Percentiles rank a stretch among this genome's conserved stretches.
These are phyloP conservation scores for Pardosa pseudoannulata DNA, from an alignment of 2,888 invertebrate genomes.

Conservation along the genomic window DNA sequence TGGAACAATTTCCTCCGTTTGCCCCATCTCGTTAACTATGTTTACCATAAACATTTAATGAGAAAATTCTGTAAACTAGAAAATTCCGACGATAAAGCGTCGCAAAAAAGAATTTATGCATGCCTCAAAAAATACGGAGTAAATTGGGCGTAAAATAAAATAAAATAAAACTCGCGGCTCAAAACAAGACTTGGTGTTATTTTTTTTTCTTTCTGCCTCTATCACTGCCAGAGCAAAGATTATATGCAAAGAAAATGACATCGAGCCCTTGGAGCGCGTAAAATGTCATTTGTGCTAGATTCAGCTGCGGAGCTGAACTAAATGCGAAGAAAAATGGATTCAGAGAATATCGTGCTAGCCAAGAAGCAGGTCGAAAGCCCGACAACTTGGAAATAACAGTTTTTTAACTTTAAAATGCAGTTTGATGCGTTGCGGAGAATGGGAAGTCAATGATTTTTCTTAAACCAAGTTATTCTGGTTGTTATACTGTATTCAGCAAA, in stretches of 20 bases:
- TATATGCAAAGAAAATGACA: conserved; percentile 19
- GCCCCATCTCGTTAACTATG: not conserved
- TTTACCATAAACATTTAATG: not conserved
- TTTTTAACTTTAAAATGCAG: not conserved
- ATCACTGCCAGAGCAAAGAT: not conserved
- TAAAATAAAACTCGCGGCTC: conserved; percentile 18
- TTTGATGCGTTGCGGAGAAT: too few species aligned
- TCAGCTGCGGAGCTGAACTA: not conserved
- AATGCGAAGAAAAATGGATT: conserved; percentile 12
- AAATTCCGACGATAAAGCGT: not conserved
- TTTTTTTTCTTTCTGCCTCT: not conserved
- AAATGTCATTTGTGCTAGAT: conserved; percentile 13
- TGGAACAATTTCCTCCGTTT: not conserved
- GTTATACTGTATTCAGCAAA: too few species aligned
- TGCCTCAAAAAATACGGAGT: conserved; percentile 16
- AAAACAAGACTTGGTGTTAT: not conserved
- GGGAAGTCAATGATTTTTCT: too few species aligned
- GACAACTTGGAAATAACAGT: not conserved
- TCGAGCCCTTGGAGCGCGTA: not conserved
- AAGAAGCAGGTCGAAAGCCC: not conserved
- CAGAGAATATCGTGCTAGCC: not conserved
- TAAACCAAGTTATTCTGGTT: too few species aligned
- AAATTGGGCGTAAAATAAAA: conserved; percentile 60
- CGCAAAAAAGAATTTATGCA: not conserved
- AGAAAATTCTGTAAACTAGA: conserved; percentile 4